Percentiles rank a stretch among this genome's conserved stretches.
Conservation (phyloP, 2,113 vertebrate species). For the Pavo muticus region DNA sequence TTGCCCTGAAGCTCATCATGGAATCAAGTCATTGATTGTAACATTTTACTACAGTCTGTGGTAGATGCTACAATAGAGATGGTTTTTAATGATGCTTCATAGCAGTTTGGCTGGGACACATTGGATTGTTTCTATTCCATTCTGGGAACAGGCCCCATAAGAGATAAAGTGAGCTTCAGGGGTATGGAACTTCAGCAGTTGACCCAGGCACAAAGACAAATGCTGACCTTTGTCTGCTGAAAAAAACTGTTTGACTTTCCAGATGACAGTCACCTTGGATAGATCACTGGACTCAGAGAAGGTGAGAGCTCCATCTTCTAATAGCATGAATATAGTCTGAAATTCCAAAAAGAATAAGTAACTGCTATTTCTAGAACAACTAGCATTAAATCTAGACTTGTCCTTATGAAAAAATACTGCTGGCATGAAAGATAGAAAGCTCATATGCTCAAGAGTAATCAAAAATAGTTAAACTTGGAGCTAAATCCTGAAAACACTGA, state of each 20-base stretch:
- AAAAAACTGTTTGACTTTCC: neutral
- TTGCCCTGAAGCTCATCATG: neutral
- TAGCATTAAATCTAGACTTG: neutral
- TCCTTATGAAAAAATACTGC: neutral
- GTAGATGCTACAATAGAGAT: neutral
- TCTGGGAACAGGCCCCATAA: neutral
- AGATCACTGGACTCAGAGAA: neutral
- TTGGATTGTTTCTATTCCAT: rapidly evolving
- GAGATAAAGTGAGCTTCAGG: neutral
- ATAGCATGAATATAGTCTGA: neutral
- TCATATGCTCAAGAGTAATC: neutral
- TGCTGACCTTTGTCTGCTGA: neutral
- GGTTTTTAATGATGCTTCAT: neutral
- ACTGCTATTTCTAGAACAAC: neutral
- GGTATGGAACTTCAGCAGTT: neutral
- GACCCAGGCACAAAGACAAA: neutral
- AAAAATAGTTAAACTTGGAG: neutral
- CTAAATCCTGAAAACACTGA: neutral
- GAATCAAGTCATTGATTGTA: neutral
- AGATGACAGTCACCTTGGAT: neutral
- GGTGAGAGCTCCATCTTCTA: neutral
- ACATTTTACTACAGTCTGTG: neutral
- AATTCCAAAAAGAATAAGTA: neutral
- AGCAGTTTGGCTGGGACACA: neutral
- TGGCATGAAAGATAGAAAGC: neutral